These are phyloP conservation scores for Drosophila mayri DNA, from an alignment of 1,140 invertebrate species.

Conservation along the genomic window DNA sequence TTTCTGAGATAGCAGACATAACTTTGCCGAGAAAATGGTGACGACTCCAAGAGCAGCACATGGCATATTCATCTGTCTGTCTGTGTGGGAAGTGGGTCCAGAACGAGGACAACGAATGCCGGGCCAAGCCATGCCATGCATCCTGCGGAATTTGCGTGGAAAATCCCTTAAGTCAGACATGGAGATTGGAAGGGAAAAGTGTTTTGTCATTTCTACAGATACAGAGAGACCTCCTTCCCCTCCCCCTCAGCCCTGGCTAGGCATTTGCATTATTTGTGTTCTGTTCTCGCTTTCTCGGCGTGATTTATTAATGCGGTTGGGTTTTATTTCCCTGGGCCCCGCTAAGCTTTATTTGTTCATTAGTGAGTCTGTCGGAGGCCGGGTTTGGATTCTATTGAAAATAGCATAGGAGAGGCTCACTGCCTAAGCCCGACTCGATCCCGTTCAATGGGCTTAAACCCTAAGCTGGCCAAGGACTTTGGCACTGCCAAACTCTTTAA, in stretches of 20 bases:
- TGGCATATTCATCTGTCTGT: constrained; percentile 27
- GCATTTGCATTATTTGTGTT: constrained; percentile 72
- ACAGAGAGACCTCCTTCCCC: constrained; percentile 15
- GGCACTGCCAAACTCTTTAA: constrained; percentile 40
- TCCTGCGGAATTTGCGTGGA: constrained; percentile 67
- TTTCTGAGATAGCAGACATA: constrained; percentile 39
- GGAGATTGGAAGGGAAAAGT: constrained; percentile 44
- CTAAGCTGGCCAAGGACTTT: constrained; percentile 31
- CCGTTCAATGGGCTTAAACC: constrained; percentile 37
- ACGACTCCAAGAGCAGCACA: constrained; percentile 16
- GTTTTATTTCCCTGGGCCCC: constrained; percentile 37
- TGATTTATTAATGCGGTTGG: constrained; percentile 70
- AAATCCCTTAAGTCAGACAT: constrained; percentile 79
- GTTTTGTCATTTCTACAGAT: constrained; percentile 40
- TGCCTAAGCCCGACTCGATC: constrained; percentile 18
- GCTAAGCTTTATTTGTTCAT: constrained; percentile 81
- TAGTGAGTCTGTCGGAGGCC: constrained; percentile 56
- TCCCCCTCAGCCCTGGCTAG: constrained; percentile 34
- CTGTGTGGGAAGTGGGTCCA: not conserved
- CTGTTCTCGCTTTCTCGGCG: constrained; percentile 39
- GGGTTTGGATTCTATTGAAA: constrained; percentile 30
- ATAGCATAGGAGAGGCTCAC: constrained; percentile 29
- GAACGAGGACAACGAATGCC: constrained; percentile 1
- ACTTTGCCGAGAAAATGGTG: constrained; percentile 9
- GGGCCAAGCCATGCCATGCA: constrained; percentile 11